These are phyloP conservation scores for Trachymyrmex septentrionalis DNA, from an alignment of 1,140 invertebrate genomes.

Conservation along the genomic window DNA sequence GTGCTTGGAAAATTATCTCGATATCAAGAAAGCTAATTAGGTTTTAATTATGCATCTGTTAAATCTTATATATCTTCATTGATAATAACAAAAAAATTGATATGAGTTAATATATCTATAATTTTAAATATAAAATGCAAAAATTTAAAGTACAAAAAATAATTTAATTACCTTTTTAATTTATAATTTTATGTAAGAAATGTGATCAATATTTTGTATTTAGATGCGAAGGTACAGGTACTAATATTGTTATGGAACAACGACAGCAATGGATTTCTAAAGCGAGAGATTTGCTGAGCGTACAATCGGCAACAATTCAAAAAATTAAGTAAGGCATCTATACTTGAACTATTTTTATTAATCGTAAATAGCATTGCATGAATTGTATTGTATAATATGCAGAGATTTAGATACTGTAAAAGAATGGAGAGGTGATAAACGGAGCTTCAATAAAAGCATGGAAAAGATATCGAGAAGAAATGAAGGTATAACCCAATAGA, in stretches of 20 bases:
- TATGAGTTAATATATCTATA: background rate
- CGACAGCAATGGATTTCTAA: slow-evolving; percentile 72
- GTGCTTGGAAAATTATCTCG: slow-evolving; percentile 80
- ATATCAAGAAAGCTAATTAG: slow-evolving; percentile 60
- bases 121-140: background rate
- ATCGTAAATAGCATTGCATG: background rate
- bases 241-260: slow-evolving; percentile 65
- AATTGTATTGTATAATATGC: slow-evolving; percentile 34
- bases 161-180: background rate
- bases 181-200: slow-evolving; percentile 45
- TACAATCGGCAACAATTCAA: slow-evolving; percentile 76
- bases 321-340: slow-evolving; percentile 76
- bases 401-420: slow-evolving; percentile 76
- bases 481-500: slow-evolving; percentile 70
- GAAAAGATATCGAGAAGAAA: slow-evolving; percentile 75
- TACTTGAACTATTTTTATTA: slow-evolving; percentile 4
- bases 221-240: slow-evolving; percentile 75
- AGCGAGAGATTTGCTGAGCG: slow-evolving; percentile 72
- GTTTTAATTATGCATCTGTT: background rate
- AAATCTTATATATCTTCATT: background rate
- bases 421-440: slow-evolving; percentile 77
- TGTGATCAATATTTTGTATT: slow-evolving; percentile 40
- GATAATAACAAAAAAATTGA: slow-evolving; percentile 3
- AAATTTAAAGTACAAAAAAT: background rate
- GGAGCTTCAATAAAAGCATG: slow-evolving; percentile 77